Conservation (phyloP, 2,113 vertebrate species). For the Bujurquina vittata region DNA sequence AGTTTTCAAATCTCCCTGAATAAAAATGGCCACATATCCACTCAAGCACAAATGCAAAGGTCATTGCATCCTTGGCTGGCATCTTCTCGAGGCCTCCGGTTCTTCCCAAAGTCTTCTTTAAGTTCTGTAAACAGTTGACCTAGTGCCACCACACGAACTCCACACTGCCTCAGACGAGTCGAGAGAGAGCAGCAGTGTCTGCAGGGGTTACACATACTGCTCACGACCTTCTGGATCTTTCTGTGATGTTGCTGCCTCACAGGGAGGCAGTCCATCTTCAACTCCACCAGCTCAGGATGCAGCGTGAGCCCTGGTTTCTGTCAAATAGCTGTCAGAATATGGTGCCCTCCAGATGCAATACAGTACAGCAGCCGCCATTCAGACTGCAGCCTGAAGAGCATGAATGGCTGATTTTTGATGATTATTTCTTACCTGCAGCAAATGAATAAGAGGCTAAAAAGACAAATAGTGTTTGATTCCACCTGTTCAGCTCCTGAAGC, state of each 20-base stretch:
- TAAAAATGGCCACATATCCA: neutral
- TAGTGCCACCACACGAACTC: neutral
- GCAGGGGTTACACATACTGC: neutral
- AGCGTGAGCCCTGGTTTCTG: neutral
- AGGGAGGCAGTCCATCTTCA: neutral
- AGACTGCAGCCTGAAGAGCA: neutral
- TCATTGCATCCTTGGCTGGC: neutral
- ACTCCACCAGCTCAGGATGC: neutral
- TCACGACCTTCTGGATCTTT: neutral
- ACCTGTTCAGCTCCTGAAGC: no score
- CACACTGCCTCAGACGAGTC: neutral
- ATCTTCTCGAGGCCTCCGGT: neutral
- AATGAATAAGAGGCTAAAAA: no score
- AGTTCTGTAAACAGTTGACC: neutral
- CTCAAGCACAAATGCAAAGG: neutral
- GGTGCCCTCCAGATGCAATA: neutral
- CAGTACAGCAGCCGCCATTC: neutral
- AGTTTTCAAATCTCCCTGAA: neutral
- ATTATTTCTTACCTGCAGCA: no score
- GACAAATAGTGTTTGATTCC: no score
- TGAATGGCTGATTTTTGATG: no score
- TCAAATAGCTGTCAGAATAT: conserved; percentile 4
- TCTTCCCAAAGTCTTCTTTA: neutral
- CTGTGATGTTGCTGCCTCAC: neutral
- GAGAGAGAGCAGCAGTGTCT: neutral